A percentile compares a stretch with the other conserved stretches of the same genome.
These are phyloP conservation scores for Nanorana parkeri DNA, from an alignment of 2,113 vertebrate genomes.

Conservation along the genomic window DNA sequence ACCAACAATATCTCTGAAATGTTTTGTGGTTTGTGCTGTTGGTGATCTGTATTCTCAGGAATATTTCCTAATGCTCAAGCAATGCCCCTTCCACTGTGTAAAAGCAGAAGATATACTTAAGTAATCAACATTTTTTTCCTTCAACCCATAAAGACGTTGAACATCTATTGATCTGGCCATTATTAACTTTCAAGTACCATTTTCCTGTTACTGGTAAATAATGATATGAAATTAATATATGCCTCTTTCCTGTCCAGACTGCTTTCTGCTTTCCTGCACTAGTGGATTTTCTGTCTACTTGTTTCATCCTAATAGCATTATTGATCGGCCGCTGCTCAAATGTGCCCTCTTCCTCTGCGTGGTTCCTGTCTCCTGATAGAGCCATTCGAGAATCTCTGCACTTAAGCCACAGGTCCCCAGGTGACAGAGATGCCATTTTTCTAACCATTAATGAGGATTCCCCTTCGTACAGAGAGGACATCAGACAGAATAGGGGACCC, in stretches of 20 bases:
- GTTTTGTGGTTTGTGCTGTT: too few species aligned
- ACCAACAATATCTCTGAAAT: too few species aligned
- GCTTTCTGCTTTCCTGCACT: slow-evolving; percentile 2
- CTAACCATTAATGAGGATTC: slow-evolving; percentile 4
- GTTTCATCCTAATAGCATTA: slow-evolving; percentile 41
- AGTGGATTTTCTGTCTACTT: slow-evolving; percentile 16
- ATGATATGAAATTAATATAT: slow-evolving; percentile 34
- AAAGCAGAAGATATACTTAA: background rate
- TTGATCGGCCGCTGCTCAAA: slow-evolving; percentile 36
- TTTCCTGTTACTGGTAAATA: slow-evolving; percentile 42
- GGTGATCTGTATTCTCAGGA: too few species aligned
- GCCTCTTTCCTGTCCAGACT: slow-evolving; percentile 30
- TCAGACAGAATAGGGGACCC: background rate
- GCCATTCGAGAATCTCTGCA: background rate
- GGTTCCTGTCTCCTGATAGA: background rate
- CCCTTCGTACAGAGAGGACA: background rate
- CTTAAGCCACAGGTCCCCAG: slow-evolving; percentile 24
- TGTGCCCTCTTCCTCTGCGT: background rate
- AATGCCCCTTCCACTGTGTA: too few species aligned
- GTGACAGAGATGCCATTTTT: background rate
- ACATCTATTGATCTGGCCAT: slow-evolving; percentile 15
- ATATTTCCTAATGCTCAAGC: too few species aligned
- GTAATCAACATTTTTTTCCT: background rate
- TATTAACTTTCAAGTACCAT: slow-evolving; percentile 31
- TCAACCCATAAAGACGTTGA: background rate